A percentile compares a stretch with the other conserved stretches of the same genome.
These are phyloP conservation scores for Pipistrellus pipistrellus DNA, from an alignment of 2,797 vertebrate genomes.

Conservation along the genomic window DNA sequence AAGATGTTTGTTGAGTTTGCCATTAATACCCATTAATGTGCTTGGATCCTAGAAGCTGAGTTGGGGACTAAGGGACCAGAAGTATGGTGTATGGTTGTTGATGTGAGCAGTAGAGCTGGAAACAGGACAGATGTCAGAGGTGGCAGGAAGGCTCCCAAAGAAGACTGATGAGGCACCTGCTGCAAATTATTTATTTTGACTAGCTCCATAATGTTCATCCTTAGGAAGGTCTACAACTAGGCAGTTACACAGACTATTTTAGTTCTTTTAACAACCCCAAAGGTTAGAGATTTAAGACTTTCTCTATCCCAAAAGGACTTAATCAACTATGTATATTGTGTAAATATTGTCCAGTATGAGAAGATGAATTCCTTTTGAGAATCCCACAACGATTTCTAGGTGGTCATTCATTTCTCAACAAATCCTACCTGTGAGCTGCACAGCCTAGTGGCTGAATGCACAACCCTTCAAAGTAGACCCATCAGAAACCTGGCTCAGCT, in stretches of 20 bases:
- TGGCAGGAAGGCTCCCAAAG: background rate
- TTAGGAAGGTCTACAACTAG: background rate
- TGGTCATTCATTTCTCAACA: background rate
- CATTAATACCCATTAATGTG: background rate
- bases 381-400: background rate
- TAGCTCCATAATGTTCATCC: background rate
- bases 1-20: background rate
- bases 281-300: constrained; percentile 3
- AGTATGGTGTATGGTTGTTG: background rate
- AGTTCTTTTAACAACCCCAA: constrained; percentile 8
- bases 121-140: background rate
- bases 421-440: background rate
- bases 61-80: too few species aligned
- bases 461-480: background rate
- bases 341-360: background rate
- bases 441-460: background rate
- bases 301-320: background rate
- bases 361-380: constrained; percentile 18
- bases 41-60: background rate
- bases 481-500: background rate
- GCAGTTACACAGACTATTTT: background rate
- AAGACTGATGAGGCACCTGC: background rate
- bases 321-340: background rate
- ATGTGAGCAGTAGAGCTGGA: background rate
- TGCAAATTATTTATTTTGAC: background rate